Evolutionary conservation across 2,113 vertebrate genomes (phyloP).

Genomic region (Cnemophilus loriae): DNA sequence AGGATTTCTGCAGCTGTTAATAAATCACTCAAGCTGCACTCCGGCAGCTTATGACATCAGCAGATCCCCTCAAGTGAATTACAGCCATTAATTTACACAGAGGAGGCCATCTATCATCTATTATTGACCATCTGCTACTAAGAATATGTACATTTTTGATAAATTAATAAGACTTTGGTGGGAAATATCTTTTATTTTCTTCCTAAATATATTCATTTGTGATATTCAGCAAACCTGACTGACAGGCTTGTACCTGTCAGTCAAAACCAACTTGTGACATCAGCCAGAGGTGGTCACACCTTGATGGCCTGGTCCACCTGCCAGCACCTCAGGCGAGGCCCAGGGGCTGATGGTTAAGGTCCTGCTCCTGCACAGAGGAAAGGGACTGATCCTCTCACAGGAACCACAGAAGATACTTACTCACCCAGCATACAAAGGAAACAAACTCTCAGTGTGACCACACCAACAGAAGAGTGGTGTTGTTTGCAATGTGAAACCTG

Average conservation of each 20-base stretch:
- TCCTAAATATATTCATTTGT: not conserved
- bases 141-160: not conserved
- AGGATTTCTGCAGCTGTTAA: conserved; percentile 54
- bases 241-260: not conserved
- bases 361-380: not conserved
- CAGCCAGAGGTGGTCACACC: not conserved
- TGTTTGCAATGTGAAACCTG: not conserved
- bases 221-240: not conserved
- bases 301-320: not conserved
- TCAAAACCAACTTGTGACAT: not conserved
- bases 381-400: not conserved
- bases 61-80: conserved; percentile 58
- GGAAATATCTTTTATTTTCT: not conserved
- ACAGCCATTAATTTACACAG: conserved; percentile 45
- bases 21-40: conserved; percentile 48
- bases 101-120: conserved; percentile 33
- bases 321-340: accelerated
- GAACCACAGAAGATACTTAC: not conserved
- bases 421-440: not conserved
- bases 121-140: conserved; percentile 47
- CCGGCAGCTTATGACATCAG: conserved; percentile 52
- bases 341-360: not conserved
- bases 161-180: not conserved
- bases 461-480: not conserved
- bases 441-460: not conserved